Evolutionary conservation across 2,113 vertebrate species (phyloP), one percentile per base, ranked within the genome.

Genomic region (western clawed frog (Xenopus tropicalis)): DNA sequence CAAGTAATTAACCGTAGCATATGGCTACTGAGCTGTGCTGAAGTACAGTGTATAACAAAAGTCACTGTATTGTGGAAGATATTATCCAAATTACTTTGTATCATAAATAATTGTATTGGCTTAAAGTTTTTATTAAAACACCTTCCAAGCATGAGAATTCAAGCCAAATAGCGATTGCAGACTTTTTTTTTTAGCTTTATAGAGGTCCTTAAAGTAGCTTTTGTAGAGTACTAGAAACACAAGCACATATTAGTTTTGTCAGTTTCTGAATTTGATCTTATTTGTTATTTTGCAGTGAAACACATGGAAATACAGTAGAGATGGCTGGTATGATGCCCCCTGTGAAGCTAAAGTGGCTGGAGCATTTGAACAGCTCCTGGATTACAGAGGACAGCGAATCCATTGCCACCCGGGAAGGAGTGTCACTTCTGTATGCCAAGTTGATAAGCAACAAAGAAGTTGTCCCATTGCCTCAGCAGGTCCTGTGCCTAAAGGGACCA

Each of bases 291-390:
- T 5, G 0, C 79, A 80, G n/a, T 44, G 95, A 94, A 87, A 86
- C 92, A 86, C 81, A 97, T 98, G 96, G 94, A 89, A 88, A 82
- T 91, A 86, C 81, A 93, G 79, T 97, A 88, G 95, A 78, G 82
- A 98, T 98, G 96, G 94, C 96, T 81, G 84, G 93, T 76, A 98
- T 93, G 93, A 95, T 99, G 78, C 97, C 97, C 70, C 95, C 95
- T 43, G 96, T 99, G 85, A 99, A 99, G 79, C 89, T 98, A 72
- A 99, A 99, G 86, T 99, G 97, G 97, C 92, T 99, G 58, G 97
- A 99, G 88, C 97, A 99, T 82, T 91, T 98, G 0, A 99, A 98
- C 88, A 96, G 96, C 88, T 98, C 96, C 23, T 99, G 97, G 96
- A 98, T 99, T 82, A 94, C 94, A 5, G 97, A 99, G 81, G 96